Percentiles rank a stretch among this genome's conserved stretches.
phyloP scores from a whole-genome alignment of 2,888 invertebrate genomes.

The Drosophila greeni region DNA sequence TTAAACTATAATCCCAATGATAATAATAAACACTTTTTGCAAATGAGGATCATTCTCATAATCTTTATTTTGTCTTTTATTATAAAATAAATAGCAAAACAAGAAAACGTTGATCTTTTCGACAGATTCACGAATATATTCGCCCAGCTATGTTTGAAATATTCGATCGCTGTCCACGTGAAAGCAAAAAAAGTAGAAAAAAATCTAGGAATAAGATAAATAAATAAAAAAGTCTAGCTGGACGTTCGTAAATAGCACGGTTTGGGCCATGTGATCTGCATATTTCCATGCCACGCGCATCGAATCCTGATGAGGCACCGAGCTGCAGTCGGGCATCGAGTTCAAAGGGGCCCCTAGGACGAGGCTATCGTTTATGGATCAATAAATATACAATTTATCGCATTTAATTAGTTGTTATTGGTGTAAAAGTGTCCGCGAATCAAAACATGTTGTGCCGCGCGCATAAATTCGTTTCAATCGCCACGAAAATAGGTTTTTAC shows the following conservation, averaged over 20 bases:
- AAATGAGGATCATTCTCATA: not conserved
- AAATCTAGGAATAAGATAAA: not conserved
- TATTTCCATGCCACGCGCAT: conserved; percentile 47
- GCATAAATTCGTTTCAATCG: conserved; percentile 64
- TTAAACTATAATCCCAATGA: not conserved
- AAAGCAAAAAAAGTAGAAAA: not conserved
- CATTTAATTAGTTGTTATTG: conserved; percentile 62
- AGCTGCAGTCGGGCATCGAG: conserved; percentile 8
- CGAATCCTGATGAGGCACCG: conserved; percentile 3
- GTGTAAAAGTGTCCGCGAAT: conserved; percentile 60
- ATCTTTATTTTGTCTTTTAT: conserved; percentile 1
- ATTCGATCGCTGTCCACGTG: conserved; percentile 20
- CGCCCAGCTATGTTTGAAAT: not conserved
- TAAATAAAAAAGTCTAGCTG: conserved; percentile 14
- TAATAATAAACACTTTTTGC: not conserved
- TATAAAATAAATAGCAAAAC: conserved; percentile 17
- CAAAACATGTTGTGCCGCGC: conserved; percentile 67
- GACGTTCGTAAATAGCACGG: conserved; percentile 32
- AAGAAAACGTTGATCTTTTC: conserved; percentile 1
- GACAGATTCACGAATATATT: conserved; percentile 4
- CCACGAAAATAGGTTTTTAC: conserved; percentile 68
- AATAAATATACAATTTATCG: conserved; percentile 57
- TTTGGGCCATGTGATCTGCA: conserved; percentile 27
- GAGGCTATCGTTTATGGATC: conserved; percentile 34
- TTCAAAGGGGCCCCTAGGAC: conserved; percentile 40